Conservation (phyloP, 2,113 vertebrate species). For the Protomyctophum bolini region DNA sequence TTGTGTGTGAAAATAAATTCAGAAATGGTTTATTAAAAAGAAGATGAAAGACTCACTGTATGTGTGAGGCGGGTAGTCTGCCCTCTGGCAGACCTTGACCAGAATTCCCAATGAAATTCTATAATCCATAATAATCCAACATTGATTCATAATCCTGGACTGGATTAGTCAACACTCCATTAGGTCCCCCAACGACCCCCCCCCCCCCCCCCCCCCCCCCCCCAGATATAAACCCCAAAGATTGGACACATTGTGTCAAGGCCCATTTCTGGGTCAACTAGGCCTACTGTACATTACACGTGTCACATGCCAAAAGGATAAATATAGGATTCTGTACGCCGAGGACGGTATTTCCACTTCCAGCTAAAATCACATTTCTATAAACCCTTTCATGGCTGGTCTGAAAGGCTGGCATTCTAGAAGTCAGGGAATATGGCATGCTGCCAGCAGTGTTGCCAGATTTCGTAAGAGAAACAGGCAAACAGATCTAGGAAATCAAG, state of each 20-base stretch:
- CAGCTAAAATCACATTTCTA: constrained; percentile 34
- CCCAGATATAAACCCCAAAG: constrained; percentile 33
- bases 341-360: constrained; percentile 29
- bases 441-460: no score
- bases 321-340: constrained; percentile 43
- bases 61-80: background rate
- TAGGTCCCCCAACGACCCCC: background rate
- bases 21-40: no score
- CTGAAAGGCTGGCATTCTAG: constrained; percentile 47
- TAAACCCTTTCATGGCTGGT: constrained; percentile 58
- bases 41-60: no score
- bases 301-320: constrained; percentile 35
- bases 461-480: no score
- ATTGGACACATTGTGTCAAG: constrained; percentile 38
- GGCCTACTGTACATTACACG: constrained; percentile 12
- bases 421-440: constrained; percentile 6
- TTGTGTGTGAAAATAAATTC: no score
- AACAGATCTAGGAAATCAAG: no score
- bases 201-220: background rate
- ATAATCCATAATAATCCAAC: constrained; percentile 68
- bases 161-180: constrained; percentile 58
- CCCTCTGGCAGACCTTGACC: constrained; percentile 38
- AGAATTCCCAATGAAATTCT: constrained; percentile 54
- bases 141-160: constrained; percentile 65
- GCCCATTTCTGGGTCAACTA: constrained; percentile 65